phyloP scores from a whole-genome alignment of 1,140 invertebrate genomes.

The Megathymus violae region DNA sequence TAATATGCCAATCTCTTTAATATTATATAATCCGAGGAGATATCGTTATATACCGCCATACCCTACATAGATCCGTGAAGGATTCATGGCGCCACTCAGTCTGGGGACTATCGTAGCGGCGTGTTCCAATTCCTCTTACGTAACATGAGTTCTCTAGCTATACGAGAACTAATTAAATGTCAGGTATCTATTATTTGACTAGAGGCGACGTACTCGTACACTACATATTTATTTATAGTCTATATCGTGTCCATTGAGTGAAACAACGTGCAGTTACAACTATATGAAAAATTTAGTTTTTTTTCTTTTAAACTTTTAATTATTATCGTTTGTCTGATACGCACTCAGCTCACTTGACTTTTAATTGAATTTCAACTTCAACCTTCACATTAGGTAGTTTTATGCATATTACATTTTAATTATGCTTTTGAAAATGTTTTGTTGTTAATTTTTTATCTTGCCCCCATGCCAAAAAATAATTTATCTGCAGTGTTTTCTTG shows the following conservation, averaged over 20 bases:
- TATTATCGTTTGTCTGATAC: neutral
- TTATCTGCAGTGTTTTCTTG: no score
- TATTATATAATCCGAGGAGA: no score
- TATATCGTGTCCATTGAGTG: neutral
- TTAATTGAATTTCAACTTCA: neutral
- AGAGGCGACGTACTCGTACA: neutral
- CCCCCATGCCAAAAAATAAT: no score
- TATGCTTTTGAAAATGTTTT: no score
- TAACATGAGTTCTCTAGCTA: conserved; percentile 13
- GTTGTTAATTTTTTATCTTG: no score
- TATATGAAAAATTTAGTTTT: neutral
- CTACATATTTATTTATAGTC: neutral
- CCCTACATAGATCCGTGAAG: conserved; percentile 12
- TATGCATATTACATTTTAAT: no score
- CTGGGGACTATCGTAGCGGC: conserved; percentile 36
- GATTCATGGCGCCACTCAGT: conserved; percentile 55
- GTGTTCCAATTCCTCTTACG: conserved; percentile 31
- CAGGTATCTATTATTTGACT: conserved; percentile 11
- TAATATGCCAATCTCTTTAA: no score
- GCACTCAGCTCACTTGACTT: neutral
- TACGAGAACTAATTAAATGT: conserved; percentile 16
- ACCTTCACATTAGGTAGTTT: no score
- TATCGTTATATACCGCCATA: conserved; percentile 21
- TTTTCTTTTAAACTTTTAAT: neutral
- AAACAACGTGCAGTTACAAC: neutral